Percentiles rank a stretch among this genome's conserved stretches.
Conservation (phyloP, 2,888 invertebrate genomes). For the Coremacera marginata region DNA sequence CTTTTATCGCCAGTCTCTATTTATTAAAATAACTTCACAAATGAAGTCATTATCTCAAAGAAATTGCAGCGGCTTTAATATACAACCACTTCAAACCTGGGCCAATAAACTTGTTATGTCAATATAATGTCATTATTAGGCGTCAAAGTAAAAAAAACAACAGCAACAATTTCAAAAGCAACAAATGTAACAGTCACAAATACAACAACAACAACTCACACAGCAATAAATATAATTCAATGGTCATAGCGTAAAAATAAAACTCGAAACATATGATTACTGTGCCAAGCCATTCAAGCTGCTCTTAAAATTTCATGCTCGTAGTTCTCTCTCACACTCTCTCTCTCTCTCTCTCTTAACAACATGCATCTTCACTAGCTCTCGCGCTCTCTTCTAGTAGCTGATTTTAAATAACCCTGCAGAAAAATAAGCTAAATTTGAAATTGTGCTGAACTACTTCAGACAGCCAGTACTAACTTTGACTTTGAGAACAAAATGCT, state of each 20-base stretch:
- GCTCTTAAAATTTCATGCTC: too few species aligned
- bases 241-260: neutral
- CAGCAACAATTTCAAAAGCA: neutral
- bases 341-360: too few species aligned
- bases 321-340: too few species aligned
- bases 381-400: too few species aligned
- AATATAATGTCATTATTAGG: neutral
- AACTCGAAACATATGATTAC: neutral
- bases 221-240: neutral
- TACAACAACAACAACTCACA: neutral
- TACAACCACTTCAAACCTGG: neutral
- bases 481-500: too few species aligned
- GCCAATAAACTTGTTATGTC: conserved; percentile 2
- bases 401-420: too few species aligned
- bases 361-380: too few species aligned
- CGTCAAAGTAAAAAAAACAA: neutral
- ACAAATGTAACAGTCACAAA: neutral
- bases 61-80: neutral
- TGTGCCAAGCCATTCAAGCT: neutral
- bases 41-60: neutral
- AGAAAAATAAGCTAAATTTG: too few species aligned
- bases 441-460: too few species aligned
- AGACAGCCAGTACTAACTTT: too few species aligned
- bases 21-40: neutral
- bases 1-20: neutral